Evolutionary conservation across 2,888 invertebrate species (phyloP), one percentile per base, ranked within the genome.

Genomic region (Tolmerus cingulatus): DNA sequence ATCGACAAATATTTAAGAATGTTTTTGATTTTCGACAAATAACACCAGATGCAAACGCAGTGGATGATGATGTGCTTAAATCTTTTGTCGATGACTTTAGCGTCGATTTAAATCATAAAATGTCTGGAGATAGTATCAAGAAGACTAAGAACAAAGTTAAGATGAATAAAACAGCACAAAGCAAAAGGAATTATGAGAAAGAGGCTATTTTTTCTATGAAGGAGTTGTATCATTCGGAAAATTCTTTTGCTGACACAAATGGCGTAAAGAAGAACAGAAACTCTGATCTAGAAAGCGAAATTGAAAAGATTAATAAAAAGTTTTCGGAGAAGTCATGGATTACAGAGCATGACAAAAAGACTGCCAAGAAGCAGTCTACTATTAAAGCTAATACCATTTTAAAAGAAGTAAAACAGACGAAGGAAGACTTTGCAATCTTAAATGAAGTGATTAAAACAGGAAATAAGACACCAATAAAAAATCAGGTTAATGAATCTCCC

Each of bases 21-120:
- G 93, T 89, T 93, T 96, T 94, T 92, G 92, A 94, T 4, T 95
- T 94, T 37, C 93, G 96, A 79, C 92, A 95, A 2, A 95, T 96
- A n/a, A 96, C 96, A 0, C 96, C 96, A 0, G 95, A 95, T 90
- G 94, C 93, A 27, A 94, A 94, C 77, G 95, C 95, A 0, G 94
- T 95, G 0, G 92, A 91, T 4, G 96, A 96, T 90, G 95, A 95
- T 88, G 90, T 93, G 12, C 90, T 93, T 55, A 91, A 92, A 51
- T 92, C 92, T 77, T 91, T 91, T 88, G 92, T 93, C 0, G 91
- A 92, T 57, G 92, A 92, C 87, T 93, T 93, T 3, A 93, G 93
- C 46, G 94, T 94, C 43, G 94, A 95, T 82, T 90, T 94, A 27
- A 93, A 93, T 86, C 93, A 91, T 89, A 93, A 94, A 86, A 93